Evolutionary conservation across 2,797 vertebrate species (phyloP).

Genomic region (Acanthopagrus latus): DNA sequence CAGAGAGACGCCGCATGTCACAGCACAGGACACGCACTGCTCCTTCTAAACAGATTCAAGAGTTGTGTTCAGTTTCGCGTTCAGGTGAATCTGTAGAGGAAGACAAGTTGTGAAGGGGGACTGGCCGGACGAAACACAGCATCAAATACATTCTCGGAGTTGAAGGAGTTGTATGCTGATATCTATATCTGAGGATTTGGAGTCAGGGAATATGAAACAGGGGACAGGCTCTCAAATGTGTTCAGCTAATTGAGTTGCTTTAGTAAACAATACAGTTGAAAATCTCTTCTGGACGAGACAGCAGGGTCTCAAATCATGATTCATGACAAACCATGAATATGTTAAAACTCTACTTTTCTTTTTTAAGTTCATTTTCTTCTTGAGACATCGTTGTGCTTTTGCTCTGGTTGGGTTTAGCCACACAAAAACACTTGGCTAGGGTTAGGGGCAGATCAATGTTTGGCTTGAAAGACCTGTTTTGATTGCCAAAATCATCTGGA

Average conservation of each 20-base stretch:
- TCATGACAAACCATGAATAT: too few species aligned
- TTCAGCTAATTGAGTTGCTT: neutral
- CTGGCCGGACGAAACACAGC: neutral
- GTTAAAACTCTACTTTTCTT: too few species aligned
- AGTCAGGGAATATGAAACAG: neutral
- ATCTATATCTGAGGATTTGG: neutral
- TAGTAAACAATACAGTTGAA: neutral
- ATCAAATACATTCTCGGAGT: neutral
- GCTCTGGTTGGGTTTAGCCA: too few species aligned
- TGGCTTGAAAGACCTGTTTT: too few species aligned
- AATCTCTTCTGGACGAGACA: neutral
- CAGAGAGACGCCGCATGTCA: constrained; percentile 18
- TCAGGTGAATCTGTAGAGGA: neutral
- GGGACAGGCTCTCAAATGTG: neutral
- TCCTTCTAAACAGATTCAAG: constrained; percentile 36
- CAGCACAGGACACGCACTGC: constrained; percentile 18
- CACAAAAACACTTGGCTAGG: too few species aligned
- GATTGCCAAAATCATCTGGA: too few species aligned
- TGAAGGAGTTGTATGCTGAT: neutral
- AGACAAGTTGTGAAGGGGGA: neutral
- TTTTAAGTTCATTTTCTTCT: too few species aligned
- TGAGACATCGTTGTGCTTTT: too few species aligned
- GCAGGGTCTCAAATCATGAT: neutral
- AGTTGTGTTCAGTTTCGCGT: constrained; percentile 19
- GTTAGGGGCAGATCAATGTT: too few species aligned